A percentile compares a stretch with the other conserved stretches of the same genome.
Evolutionary conservation across 2,888 invertebrate species (phyloP).

Genomic region (Podabrus alpinus): DNA sequence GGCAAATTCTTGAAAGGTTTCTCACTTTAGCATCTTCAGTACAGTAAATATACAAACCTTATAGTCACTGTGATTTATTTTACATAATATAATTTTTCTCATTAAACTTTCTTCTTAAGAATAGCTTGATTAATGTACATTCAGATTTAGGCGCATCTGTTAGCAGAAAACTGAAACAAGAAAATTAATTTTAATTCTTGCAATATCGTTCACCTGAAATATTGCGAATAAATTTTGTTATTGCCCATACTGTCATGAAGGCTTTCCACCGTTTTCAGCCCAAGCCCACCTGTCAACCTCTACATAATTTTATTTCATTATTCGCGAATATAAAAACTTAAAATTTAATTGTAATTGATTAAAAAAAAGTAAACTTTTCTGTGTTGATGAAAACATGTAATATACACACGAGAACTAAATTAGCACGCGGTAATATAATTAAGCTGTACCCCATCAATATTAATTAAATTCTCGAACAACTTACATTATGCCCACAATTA

Average conservation of each 20-base stretch:
- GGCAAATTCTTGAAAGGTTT: neutral
- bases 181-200: neutral
- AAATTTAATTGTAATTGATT: neutral
- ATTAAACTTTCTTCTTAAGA: neutral
- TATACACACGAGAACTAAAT: neutral
- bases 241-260: too few relatives aligned
- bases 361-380: neutral
- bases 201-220: neutral
- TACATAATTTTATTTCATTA: neutral
- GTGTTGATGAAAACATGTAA: neutral
- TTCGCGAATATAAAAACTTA: neutral
- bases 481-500: neutral
- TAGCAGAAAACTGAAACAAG: neutral
- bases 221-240: too few relatives aligned
- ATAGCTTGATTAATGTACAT: neutral
- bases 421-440: neutral
- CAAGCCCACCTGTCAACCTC: too few relatives aligned
- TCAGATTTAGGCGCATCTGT: neutral
- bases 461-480: neutral
- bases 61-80: neutral
- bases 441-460: neutral
- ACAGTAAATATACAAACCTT: neutral
- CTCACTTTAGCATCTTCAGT: conserved; percentile 1
- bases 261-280: too few relatives aligned
- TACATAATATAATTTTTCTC: neutral